Conservation (phyloP, 2,797 vertebrate species). For the Pachyuromys duprasi region DNA sequence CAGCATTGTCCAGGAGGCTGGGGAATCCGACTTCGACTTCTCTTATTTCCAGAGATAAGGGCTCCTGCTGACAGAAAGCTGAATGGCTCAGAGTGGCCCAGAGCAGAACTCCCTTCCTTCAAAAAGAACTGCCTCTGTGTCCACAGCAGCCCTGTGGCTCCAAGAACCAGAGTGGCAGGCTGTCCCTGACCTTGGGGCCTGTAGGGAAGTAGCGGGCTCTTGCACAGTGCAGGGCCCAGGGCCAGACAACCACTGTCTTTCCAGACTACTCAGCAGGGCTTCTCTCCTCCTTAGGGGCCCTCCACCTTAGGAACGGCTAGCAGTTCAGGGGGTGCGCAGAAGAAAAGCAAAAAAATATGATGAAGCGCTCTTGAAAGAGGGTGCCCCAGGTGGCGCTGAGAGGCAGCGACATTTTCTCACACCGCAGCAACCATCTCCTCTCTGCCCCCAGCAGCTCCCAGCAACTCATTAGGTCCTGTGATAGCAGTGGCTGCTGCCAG, state of each 20-base stretch:
- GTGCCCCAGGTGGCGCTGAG: not conserved
- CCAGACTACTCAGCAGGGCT: not conserved
- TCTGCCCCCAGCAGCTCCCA: constrained; percentile 17
- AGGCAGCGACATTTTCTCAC: not conserved
- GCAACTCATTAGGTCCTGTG: constrained; percentile 34
- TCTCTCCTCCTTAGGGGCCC: not conserved
- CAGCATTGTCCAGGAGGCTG: not conserved
- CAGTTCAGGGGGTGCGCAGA: not conserved
- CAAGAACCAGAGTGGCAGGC: not conserved
- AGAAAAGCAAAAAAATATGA: not conserved
- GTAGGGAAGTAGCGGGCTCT: not conserved
- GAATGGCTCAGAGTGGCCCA: not conserved
- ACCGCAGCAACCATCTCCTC: not conserved
- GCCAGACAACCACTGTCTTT: not conserved
- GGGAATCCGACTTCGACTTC: not conserved
- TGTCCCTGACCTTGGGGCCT: constrained; percentile 52
- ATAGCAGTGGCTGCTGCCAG: constrained; percentile 46
- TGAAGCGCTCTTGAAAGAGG: too few relatives aligned
- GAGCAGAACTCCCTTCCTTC: not conserved
- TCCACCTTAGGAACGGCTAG: not conserved
- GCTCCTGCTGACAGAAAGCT: not conserved
- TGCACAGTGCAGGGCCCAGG: not conserved
- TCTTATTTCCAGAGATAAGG: not conserved
- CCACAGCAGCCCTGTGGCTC: not conserved
- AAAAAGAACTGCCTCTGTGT: not conserved